Conservation (phyloP, 37 sponge, comb jelly and placozoan species). For the Diacarnus erythraeanus region DNA sequence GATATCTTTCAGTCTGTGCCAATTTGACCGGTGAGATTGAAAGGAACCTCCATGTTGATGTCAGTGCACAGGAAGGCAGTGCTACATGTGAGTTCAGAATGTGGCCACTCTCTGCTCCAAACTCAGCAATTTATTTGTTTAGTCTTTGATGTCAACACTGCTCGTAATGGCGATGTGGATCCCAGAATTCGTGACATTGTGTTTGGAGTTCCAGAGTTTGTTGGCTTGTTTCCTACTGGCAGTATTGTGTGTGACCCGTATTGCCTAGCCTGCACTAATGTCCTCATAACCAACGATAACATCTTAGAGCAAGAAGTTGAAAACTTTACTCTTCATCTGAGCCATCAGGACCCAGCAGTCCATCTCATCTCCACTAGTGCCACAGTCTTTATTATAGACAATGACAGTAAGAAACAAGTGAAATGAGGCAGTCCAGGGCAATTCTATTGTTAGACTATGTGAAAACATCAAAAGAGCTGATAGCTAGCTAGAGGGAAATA, state of each 20-base stretch:
- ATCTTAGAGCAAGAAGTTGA: background rate
- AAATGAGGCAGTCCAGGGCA: background rate
- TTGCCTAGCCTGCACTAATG: background rate
- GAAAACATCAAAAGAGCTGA: too few species aligned
- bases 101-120: background rate
- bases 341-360: background rate
- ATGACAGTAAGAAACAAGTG: slow-evolving; percentile 18
- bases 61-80: background rate
- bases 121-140: background rate
- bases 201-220: background rate
- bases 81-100: slow-evolving; percentile 1
- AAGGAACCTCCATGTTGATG: background rate
- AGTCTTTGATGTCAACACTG: slow-evolving; percentile 5
- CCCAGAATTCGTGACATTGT: background rate
- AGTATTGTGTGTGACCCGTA: background rate
- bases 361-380: background rate
- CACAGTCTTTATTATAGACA: slow-evolving; percentile 9
- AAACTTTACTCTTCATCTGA: background rate
- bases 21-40: slow-evolving; percentile 10
- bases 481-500: too few species aligned
- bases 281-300: slow-evolving; percentile 1
- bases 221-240: background rate
- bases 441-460: too few species aligned
- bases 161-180: background rate
- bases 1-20: background rate